Evolutionary conservation across 2,113 vertebrate species (phyloP).

Genomic region (Pithys albifrons): DNA sequence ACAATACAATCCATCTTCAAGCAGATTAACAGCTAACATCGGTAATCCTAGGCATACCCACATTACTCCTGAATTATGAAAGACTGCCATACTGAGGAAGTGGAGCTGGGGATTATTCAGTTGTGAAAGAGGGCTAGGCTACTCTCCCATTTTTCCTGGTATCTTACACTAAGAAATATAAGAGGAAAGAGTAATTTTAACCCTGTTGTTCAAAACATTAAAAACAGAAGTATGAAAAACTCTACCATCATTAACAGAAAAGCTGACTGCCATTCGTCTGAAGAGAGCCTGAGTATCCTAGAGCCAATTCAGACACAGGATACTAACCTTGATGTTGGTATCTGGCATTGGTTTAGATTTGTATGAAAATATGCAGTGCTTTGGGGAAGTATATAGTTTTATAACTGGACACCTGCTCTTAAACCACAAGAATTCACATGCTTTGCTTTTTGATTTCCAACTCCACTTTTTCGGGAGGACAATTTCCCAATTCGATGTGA

Average conservation of each 20-base stretch:
- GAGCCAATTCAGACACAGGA: background rate
- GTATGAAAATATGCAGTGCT: background rate
- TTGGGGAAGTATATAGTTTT: background rate
- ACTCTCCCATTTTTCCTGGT: background rate
- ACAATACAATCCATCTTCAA: background rate
- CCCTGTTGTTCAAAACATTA: background rate
- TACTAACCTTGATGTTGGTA: background rate
- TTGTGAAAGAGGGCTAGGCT: background rate
- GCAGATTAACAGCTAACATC: background rate
- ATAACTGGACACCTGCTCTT: background rate
- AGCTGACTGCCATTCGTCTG: background rate
- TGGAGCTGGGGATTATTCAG: background rate
- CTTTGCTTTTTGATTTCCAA: background rate
- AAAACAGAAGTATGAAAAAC: background rate
- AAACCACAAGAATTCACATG: background rate
- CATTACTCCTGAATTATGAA: rapidly evolving
- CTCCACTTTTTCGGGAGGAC: background rate
- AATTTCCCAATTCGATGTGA: background rate
- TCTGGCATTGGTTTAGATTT: background rate
- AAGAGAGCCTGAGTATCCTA: background rate
- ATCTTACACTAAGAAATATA: background rate
- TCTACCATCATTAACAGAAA: background rate
- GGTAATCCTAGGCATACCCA: background rate
- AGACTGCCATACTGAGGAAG: background rate
- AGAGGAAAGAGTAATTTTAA: background rate